phyloP scores from a whole-genome alignment of 1,140 invertebrate genomes.

The Drosophila athabasca region DNA sequence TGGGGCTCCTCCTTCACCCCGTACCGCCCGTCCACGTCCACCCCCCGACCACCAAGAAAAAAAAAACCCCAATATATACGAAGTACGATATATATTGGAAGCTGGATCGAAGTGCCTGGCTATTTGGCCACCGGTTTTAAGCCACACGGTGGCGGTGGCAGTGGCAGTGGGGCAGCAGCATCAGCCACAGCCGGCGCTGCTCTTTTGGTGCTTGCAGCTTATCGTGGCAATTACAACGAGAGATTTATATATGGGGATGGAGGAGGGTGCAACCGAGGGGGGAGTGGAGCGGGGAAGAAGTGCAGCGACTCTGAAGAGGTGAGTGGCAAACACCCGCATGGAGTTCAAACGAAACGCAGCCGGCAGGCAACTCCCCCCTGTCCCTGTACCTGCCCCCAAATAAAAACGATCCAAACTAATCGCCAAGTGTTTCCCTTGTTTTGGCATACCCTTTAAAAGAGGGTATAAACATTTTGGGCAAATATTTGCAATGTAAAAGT shows the following conservation, averaged over 20 bases:
- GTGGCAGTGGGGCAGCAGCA: too few species aligned
- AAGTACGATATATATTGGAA: slow-evolving; percentile 43
- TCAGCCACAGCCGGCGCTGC: slow-evolving; percentile 43
- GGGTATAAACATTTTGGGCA: too few species aligned
- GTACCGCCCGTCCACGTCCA: neutral
- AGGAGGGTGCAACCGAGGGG: slow-evolving; percentile 22
- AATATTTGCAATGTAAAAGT: too few species aligned
- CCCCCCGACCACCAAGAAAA: slow-evolving; percentile 2
- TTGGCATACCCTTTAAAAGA: neutral
- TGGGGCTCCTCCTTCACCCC: neutral
- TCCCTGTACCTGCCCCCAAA: neutral
- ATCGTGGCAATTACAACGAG: slow-evolving; percentile 77
- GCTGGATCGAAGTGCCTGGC: slow-evolving; percentile 42
- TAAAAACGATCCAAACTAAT: slow-evolving; percentile 72
- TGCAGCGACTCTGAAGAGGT: neutral
- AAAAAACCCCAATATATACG: slow-evolving; percentile 27
- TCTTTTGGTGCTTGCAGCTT: slow-evolving; percentile 51
- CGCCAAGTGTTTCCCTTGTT: slow-evolving; percentile 64
- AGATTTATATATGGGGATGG: slow-evolving; percentile 69
- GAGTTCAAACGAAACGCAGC: slow-evolving; percentile 74
- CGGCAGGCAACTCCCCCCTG: slow-evolving; percentile 30
- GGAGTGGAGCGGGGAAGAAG: too few species aligned
- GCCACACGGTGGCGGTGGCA: slow-evolving; percentile 37
- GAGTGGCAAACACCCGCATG: slow-evolving; percentile 55
- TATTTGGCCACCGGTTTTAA: slow-evolving; percentile 75